Conservation (phyloP, 2,113 vertebrate genomes). For the Rhombomys opimus region DNA sequence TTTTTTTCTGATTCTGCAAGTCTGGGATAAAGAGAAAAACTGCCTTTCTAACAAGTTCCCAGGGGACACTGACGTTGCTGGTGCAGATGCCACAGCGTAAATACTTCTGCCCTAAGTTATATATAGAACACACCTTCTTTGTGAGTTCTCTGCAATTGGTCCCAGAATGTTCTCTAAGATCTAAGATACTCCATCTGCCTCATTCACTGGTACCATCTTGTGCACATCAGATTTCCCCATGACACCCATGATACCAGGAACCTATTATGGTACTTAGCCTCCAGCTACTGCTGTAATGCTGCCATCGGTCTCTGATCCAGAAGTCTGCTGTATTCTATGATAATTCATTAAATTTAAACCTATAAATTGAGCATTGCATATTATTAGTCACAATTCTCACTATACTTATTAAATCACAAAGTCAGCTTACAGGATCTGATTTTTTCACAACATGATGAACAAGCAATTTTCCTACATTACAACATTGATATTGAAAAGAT, state of each 20-base stretch:
- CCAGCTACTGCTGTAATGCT: not conserved
- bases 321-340: constrained; percentile 5
- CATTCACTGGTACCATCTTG: too few species aligned
- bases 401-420: constrained; percentile 43
- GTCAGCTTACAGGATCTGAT: not conserved
- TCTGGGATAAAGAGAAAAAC: not conserved
- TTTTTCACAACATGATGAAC: not conserved
- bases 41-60: constrained; percentile 46
- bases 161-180: not conserved
- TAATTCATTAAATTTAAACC: not conserved
- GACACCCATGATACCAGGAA: not conserved
- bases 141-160: not conserved
- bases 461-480: not conserved
- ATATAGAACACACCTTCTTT: not conserved
- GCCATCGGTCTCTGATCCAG: not conserved
- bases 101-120: not conserved
- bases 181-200: not conserved
- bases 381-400: not conserved
- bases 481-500: not conserved
- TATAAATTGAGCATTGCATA: not conserved
- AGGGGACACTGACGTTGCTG: not conserved
- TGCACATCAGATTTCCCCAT: not conserved
- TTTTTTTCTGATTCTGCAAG: not conserved
- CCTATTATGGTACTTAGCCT: not conserved
- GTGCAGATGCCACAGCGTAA: not conserved